Base-by-base conservation (phyloP, 2,113 vertebrate species). In the Verasper variegatus region DNA sequence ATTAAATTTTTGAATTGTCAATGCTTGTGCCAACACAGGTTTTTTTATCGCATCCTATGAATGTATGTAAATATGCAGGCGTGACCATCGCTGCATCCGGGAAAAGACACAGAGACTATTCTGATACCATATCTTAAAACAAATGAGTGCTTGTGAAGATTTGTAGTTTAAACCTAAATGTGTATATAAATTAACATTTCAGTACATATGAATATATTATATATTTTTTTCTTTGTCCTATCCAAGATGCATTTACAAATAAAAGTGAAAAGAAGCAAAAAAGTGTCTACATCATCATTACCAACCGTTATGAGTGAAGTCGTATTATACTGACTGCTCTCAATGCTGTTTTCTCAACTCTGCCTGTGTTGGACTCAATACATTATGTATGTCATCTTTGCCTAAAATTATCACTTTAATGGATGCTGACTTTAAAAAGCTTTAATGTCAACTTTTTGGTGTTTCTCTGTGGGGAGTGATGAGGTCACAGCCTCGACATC, bases 191-290 rank as follows among this genome's bases (percentile, higher is more conserved):
- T 77, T 72, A 81, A 72, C 57, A 57, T 90, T 92, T 92, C 84
- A 91, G 80, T 90, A 91, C 87, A 91, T 90, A 94, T 89, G 80
- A 86, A 91, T 88, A 91, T 91, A 91, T 91, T 90, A 90, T 91
- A 91, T 92, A 88, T 90, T 92, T 96, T 93, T 93, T 95, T 96
- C 96, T 95, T 95, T 94, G 94, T 96, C 94, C 94, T 96, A 96
- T 95, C 93, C 93, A 94, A 96, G 94, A 95, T 95, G 95, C 95
- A 97, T 97, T 97, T 98, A 96, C 96, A 97, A 97, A 97, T 97
- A 97, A 98, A 98, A 95, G 83, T 88, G 92, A 91, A 92, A 93
- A 93, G 83, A 92, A 93, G 92, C 82, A 12, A 90, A 89, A 90
- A 89, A 81, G n/a, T 73, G 57, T 82, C 49, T 67, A 58, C 26